Percentiles rank a stretch among this genome's conserved stretches.
Evolutionary conservation across 2,113 vertebrate genomes (phyloP).

Genomic region (Scopus umbretta): DNA sequence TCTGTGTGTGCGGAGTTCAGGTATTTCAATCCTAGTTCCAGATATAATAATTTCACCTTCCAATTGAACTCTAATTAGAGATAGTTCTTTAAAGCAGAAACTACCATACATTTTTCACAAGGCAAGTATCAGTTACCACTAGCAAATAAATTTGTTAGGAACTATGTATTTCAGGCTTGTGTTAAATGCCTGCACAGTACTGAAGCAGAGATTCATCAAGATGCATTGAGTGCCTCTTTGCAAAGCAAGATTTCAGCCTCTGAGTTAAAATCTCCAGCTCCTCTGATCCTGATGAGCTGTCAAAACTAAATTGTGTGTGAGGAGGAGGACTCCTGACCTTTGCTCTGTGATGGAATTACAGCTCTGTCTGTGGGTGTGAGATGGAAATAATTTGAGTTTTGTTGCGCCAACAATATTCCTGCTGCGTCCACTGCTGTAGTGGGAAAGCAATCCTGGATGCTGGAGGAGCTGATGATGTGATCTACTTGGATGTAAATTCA

Average conservation of each 20-base stretch:
- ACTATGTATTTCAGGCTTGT: background rate
- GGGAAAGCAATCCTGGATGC: background rate
- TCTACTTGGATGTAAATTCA: background rate
- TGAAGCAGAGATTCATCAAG: background rate
- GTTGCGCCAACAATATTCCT: background rate
- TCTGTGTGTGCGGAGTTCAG: background rate
- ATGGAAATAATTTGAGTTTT: slow-evolving; percentile 1
- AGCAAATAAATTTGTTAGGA: background rate
- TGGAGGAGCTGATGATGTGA: background rate
- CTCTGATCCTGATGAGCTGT: slow-evolving; percentile 4
- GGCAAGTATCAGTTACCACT: background rate
- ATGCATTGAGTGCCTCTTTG: background rate
- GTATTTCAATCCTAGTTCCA: background rate
- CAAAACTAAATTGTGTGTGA: background rate
- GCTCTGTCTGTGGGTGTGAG: background rate
- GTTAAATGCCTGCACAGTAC: background rate
- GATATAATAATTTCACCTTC: background rate
- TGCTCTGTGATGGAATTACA: slow-evolving; percentile 1
- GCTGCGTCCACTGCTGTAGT: background rate
- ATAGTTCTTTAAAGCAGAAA: background rate
- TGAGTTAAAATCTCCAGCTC: background rate
- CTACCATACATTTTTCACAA: background rate
- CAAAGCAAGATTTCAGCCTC: background rate
- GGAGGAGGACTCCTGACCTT: background rate
- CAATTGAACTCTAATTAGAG: background rate